Evolutionary conservation across 2,797 vertebrate species (phyloP).

Genomic region (Anguilla anguilla): DNA sequence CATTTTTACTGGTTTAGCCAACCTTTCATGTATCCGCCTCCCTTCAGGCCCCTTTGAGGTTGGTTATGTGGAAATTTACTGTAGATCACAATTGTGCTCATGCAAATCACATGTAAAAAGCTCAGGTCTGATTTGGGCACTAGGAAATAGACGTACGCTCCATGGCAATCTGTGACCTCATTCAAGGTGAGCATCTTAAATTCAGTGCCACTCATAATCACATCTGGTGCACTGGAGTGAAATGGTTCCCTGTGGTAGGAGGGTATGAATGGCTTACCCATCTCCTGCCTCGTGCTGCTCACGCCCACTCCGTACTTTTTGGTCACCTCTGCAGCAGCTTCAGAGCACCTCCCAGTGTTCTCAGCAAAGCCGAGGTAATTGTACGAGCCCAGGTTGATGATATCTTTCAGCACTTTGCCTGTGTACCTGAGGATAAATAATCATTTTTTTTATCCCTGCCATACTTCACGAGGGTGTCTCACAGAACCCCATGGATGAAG

Average conservation of each 20-base stretch:
- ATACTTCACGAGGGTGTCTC: not conserved
- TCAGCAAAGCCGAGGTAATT: conserved; percentile 97
- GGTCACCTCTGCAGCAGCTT: conserved; percentile 78
- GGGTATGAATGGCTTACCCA: conserved; percentile 74
- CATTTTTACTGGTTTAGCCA: not conserved
- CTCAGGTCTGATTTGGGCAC: too few species aligned
- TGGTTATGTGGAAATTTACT: not conserved
- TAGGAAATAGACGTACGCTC: too few species aligned
- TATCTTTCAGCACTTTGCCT: conserved; percentile 83
- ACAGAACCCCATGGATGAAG: too few species aligned
- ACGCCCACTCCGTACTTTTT: conserved; percentile 85
- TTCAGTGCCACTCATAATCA: not conserved
- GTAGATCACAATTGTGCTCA: not conserved
- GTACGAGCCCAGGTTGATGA: conserved; percentile 98
- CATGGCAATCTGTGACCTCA: not conserved
- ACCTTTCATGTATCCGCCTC: not conserved
- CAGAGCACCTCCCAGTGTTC: conserved; percentile 81
- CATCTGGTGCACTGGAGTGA: not conserved
- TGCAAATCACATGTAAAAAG: not conserved
- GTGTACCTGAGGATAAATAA: conserved; percentile 78
- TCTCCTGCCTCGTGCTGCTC: conserved; percentile 89
- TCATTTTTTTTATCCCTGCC: not conserved
- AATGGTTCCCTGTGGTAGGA: not conserved
- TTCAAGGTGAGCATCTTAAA: not conserved
- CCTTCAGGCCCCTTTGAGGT: not conserved